A percentile compares a stretch with the other conserved stretches of the same genome.
Conservation (phyloP, 2,888 invertebrate genomes). For the Drosophila fungiperda region DNA sequence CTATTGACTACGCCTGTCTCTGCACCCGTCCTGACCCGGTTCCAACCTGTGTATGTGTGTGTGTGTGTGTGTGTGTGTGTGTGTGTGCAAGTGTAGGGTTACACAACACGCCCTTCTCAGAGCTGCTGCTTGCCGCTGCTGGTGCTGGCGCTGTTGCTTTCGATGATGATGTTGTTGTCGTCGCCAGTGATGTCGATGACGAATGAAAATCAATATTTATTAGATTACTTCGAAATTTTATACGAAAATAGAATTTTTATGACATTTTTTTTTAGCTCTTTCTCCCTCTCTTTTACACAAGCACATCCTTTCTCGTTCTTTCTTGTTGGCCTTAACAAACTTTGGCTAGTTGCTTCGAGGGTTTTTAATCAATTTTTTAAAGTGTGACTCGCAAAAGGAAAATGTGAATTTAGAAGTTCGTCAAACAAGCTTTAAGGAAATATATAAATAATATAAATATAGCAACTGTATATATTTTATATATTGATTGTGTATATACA, state of each 20-base stretch:
- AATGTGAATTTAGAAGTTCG: slow-evolving; percentile 3
- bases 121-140: slow-evolving; percentile 15
- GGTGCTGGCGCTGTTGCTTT: slow-evolving; percentile 34
- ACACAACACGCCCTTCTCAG: slow-evolving; percentile 55
- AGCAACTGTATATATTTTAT: accelerated
- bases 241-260: slow-evolving; percentile 77
- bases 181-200: slow-evolving; percentile 72
- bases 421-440: background rate
- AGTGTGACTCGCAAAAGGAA: background rate
- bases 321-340: slow-evolving; percentile 31
- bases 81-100: slow-evolving; percentile 74
- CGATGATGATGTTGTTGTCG: slow-evolving; percentile 61
- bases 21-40: slow-evolving; percentile 18
- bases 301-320: background rate
- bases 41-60: slow-evolving; percentile 40
- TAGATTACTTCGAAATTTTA: slow-evolving; percentile 82
- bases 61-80: slow-evolving; percentile 37
- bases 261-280: slow-evolving; percentile 56
- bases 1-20: slow-evolving; percentile 73
- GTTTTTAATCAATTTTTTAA: slow-evolving; percentile 57
- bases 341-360: slow-evolving; percentile 52
- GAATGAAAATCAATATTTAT: slow-evolving; percentile 84
- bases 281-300: slow-evolving; percentile 19
- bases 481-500: background rate
- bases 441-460: too few relatives aligned